Conservation (phyloP, 2,113 vertebrate genomes). For the Hemiprocne comata region DNA sequence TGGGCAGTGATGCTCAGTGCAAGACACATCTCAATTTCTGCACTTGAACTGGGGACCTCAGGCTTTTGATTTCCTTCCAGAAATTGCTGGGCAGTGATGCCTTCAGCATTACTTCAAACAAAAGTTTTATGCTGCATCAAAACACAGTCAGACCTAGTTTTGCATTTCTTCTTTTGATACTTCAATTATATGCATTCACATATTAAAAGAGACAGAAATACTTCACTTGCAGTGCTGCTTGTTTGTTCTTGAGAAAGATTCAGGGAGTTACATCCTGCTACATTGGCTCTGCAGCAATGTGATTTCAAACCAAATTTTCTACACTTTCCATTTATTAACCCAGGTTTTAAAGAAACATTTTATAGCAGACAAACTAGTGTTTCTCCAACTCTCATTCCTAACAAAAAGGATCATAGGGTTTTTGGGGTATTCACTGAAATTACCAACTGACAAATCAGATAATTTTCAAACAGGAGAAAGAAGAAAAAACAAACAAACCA, state of each 20-base stretch:
- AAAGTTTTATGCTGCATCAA: background rate
- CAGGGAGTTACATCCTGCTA: background rate
- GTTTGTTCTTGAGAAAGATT: background rate
- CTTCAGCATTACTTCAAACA: background rate
- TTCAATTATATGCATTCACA: rapidly evolving
- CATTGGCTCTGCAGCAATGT: background rate
- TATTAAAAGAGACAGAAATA: background rate
- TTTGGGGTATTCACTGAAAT: background rate
- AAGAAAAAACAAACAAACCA: background rate
- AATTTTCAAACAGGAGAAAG: background rate
- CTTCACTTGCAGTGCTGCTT: background rate
- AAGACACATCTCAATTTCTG: background rate
- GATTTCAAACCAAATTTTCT: background rate
- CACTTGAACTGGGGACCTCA: background rate
- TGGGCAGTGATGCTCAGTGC: background rate
- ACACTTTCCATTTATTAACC: background rate
- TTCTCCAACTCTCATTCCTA: background rate
- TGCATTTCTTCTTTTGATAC: background rate
- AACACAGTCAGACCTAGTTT: background rate
- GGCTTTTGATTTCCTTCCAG: background rate
- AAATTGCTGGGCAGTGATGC: background rate
- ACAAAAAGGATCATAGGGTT: background rate
- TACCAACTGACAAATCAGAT: background rate
- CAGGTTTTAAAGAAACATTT: background rate
- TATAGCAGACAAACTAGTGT: background rate